phyloP scores from a whole-genome alignment of 2,797 vertebrate genomes.

The Glossophaga mutica region DNA sequence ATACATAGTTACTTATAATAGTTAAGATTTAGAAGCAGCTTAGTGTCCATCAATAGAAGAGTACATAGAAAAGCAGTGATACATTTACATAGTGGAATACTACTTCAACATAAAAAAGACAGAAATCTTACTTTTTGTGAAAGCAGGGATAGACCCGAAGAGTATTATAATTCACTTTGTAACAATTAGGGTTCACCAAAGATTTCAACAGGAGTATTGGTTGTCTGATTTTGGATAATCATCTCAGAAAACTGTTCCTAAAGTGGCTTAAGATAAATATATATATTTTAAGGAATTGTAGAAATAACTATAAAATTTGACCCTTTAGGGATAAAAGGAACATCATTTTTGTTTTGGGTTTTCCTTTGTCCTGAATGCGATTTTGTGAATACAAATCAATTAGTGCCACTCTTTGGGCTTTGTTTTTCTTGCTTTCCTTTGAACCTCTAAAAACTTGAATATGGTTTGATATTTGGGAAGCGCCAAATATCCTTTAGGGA shows the following conservation, averaged over 20 bases:
- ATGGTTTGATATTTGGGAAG: background rate
- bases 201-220: background rate
- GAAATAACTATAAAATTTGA: background rate
- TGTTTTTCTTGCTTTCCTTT: background rate
- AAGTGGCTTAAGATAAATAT: background rate
- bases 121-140: background rate
- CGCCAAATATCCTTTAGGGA: background rate
- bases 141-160: background rate
- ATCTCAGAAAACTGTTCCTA: background rate
- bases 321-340: background rate
- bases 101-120: background rate
- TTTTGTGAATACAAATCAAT: background rate
- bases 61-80: background rate
- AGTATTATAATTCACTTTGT: background rate
- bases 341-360: background rate
- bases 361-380: background rate
- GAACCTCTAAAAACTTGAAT: background rate
- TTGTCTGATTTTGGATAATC: background rate
- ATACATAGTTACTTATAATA: background rate
- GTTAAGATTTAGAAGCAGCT: background rate
- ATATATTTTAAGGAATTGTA: background rate
- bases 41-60: background rate
- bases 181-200: background rate
- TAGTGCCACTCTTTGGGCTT: background rate
- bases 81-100: background rate